These are phyloP conservation scores for Aldabrachelys gigantea DNA, from an alignment of 2,113 vertebrate species.

Conservation along the genomic window DNA sequence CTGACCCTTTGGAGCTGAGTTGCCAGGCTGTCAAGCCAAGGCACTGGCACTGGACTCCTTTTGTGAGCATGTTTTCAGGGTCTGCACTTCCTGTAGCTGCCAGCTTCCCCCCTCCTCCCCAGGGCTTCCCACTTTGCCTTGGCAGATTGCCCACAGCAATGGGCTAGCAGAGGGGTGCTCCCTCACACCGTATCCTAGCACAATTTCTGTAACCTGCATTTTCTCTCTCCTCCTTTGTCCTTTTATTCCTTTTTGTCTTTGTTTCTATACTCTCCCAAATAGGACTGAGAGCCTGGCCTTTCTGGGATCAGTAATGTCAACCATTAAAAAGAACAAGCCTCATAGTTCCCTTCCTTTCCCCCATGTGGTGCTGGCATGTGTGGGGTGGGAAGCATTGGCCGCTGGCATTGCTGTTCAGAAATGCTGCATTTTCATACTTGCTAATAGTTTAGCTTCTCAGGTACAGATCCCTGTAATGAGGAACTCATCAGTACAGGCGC, in stretches of 20 bases:
- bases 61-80: neutral
- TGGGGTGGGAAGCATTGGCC: neutral
- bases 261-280: neutral
- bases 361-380: neutral
- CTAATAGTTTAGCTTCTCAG: neutral
- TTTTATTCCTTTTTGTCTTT: neutral
- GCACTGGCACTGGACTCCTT: neutral
- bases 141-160: too few species aligned
- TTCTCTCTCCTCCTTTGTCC: neutral
- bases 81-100: neutral
- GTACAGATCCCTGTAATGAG: neutral
- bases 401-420: neutral
- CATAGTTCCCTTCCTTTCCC: neutral
- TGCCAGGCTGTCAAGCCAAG: neutral
- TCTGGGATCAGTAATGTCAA: neutral
- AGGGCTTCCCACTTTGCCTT: neutral
- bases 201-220: neutral
- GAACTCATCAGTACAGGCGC: neutral
- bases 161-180: neutral
- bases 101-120: neutral
- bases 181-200: neutral
- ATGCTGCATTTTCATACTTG: neutral
- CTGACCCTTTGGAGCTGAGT: neutral
- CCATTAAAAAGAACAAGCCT: neutral
- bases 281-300: neutral